A percentile compares a stretch with the other conserved stretches of the same genome.
These are phyloP conservation scores for Chalcis sispes DNA, from an alignment of 2,888 invertebrate genomes.

Conservation along the genomic window DNA sequence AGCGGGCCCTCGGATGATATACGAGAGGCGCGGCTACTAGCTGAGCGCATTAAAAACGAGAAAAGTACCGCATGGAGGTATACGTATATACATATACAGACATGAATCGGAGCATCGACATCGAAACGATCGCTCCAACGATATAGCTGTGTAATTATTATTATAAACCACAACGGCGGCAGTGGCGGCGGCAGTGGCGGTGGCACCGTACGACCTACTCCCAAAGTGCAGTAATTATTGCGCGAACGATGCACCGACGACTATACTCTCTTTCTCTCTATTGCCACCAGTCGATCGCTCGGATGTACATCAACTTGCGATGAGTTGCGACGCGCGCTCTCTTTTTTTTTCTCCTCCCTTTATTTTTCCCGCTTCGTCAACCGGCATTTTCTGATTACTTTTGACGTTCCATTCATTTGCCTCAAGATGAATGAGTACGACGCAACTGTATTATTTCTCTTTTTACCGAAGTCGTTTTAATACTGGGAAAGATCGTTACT, in stretches of 20 bases:
- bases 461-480: too few species aligned
- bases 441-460: too few species aligned
- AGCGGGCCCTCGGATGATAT: slow-evolving; percentile 66
- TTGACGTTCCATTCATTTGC: slow-evolving; percentile 26
- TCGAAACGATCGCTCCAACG: slow-evolving; percentile 63
- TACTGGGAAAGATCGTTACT: too few species aligned
- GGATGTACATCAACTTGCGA: slow-evolving; percentile 6
- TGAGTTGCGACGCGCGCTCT: background rate
- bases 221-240: slow-evolving; percentile 47
- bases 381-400: background rate
- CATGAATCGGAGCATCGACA: slow-evolving; percentile 61
- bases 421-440: background rate
- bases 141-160: slow-evolving; percentile 68
- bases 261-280: too few species aligned
- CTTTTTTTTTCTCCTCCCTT: slow-evolving; percentile 12
- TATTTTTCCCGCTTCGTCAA: slow-evolving; percentile 12
- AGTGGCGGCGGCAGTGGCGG: too few species aligned
- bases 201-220: slow-evolving; percentile 26
- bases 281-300: background rate
- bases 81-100: slow-evolving; percentile 61
- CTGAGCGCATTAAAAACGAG: slow-evolving; percentile 63
- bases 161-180: slow-evolving; percentile 65
- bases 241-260: too few species aligned
- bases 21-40: slow-evolving; percentile 64
- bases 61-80: background rate